Base-by-base conservation (phyloP, 2,797 vertebrate species). In the Chelmon rostratus region DNA sequence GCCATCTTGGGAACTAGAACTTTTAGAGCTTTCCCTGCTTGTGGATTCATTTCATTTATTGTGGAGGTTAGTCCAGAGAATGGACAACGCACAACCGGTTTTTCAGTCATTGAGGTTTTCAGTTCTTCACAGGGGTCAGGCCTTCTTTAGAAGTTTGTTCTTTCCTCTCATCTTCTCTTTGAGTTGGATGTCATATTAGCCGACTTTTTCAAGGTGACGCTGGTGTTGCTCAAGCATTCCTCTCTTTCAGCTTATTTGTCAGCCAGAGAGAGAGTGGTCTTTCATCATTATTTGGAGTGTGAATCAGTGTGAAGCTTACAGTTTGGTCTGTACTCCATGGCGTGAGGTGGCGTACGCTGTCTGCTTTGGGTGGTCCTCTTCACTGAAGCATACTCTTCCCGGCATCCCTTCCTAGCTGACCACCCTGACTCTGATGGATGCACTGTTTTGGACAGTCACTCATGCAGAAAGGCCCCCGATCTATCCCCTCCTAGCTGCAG, bases 341-440 rank as follows among this genome's bases (percentile, higher is more conserved):
- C 78, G 88, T 86, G 85, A 90, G 82, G 81, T 75, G 67, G 87
- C 25, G 70, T 84, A 79, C 59, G 56, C 84, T 67, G 85, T 75
- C 88, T 92, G 83, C 78, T 75, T 93, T 95, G 95, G 95, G 95
- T 96, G 95, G 95, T 96, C 95, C 83, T 81, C 79, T 80, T 72
- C 78, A 88, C 79, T 78, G 83, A 86, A 81, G 88, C 90, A 33
- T 83, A 65, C 46, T 59, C 81, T 42, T 86, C 74, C 61, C 76
- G 38, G 70, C 82, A 89, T 90, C 87, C 78, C 72, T 71, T 89
- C 89, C 77, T 85, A 53, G 78, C 93, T 94, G 94, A 91, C 94
- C 86, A 89, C 91, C 89, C 89, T 88, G 92, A 83, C 93, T 89
- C 89, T 94, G 91, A 94, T 92, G 91, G 92, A 94, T 90, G 84